Evolutionary conservation across 2,113 vertebrate species (phyloP), one percentile per base, ranked within the genome.

Genomic region (Corydoras maculifer): DNA sequence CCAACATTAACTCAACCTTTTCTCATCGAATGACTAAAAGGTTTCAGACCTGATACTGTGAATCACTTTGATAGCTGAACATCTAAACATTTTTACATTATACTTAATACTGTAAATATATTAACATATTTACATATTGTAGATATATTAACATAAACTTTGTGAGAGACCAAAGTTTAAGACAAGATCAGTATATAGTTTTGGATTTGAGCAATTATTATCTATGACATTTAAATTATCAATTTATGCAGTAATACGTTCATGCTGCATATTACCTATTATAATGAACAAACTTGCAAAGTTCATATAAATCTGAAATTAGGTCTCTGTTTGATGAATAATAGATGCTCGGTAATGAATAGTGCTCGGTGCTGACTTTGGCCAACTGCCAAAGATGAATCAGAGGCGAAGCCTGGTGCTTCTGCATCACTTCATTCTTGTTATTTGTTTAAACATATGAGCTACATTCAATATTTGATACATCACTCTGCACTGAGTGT

Each of bases 311-410:
- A 64, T 65, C 54, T 58, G 59, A 65, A 72, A 75, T 64, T 35
- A 70, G 63, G 72, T 49, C 68, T 66, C 54, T 62, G 66, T 70
- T 79, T 62, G 67, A 71, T 76, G 60, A 77, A 79, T 77, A 61
- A 76, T 74, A 73, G 71, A 64, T 80, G 77, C 15, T 69, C 74
- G 66, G 70, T 62, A 70, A 62, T 57, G 3, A 65, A 43, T 13
- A 5, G 51, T 78, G 65, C 75, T 67, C 61, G 48, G n/a, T 51
- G 30, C 49, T 68, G 72, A 57, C 12, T 74, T 68, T 48, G 32
- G 54, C 4, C 31, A 58, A 58, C 65, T 18, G 13, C 53, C 53
- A 43, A 31, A 31, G 35, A 7, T 8, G 18, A 14, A 58, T 0
- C 12, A 30, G 58, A 61, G 12, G 10, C 25, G 9, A 29, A 68